Evolutionary conservation across 2,113 vertebrate genomes (phyloP).

Genomic region (Silurus glanis): DNA sequence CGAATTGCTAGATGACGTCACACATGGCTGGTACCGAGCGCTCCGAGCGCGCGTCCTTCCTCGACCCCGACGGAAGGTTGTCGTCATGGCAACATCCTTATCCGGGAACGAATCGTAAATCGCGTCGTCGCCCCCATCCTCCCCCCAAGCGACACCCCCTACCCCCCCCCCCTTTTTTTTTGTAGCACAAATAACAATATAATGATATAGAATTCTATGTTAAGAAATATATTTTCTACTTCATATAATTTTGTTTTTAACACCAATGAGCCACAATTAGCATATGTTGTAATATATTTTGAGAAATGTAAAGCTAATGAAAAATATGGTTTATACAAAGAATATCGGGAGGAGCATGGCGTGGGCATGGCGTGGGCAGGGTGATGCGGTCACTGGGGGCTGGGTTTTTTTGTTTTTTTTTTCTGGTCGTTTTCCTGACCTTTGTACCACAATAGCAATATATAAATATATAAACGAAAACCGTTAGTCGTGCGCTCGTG

Average conservation of each 20-base stretch:
- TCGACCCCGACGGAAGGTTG: slow-evolving; percentile 66
- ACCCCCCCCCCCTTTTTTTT: no score
- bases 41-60: slow-evolving; percentile 36
- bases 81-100: slow-evolving; percentile 77
- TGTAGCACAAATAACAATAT: neutral
- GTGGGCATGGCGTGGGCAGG: slow-evolving; percentile 38
- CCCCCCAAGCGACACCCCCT: no score
- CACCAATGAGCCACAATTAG: no score
- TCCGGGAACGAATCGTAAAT: slow-evolving; percentile 55
- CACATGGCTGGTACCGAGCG: slow-evolving; percentile 2
- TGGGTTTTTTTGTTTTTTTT: neutral
- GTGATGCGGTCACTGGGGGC: neutral
- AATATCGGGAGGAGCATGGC: slow-evolving; percentile 3
- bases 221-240: neutral
- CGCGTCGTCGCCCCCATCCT: slow-evolving; percentile 6
- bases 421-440: neutral
- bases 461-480: neutral
- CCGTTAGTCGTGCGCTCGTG: neutral
- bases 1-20: no score
- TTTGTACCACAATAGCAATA: neutral
- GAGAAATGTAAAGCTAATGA: no score
- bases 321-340: no score
- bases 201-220: neutral
- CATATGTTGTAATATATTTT: no score
- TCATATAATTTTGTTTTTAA: no score